A percentile compares a stretch with the other conserved stretches of the same genome.
phyloP scores from a whole-genome alignment of 2,113 vertebrate species.

The Danionella cerebrum region DNA sequence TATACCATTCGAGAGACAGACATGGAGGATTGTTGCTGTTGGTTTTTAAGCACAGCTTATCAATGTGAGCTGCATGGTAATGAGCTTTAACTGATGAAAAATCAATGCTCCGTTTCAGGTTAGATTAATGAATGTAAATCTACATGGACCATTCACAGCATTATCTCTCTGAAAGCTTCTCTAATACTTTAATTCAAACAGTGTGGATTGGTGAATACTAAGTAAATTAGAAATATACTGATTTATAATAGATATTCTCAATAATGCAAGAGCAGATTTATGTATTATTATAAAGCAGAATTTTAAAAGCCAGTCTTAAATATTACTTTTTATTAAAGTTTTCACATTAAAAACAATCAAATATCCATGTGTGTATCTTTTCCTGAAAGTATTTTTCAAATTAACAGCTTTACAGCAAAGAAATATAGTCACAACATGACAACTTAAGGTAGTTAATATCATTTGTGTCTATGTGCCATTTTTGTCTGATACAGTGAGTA shows the following conservation, averaged over 20 bases:
- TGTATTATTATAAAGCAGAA: neutral
- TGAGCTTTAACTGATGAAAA: slow-evolving; percentile 25
- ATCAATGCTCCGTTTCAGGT: slow-evolving; percentile 30
- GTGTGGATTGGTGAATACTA: neutral
- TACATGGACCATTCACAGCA: neutral
- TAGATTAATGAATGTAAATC: slow-evolving; percentile 31
- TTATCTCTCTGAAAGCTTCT: slow-evolving; percentile 16
- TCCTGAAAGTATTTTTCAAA: no score
- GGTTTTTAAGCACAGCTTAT: slow-evolving; percentile 8
- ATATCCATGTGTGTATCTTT: no score
- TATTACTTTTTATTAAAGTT: no score
- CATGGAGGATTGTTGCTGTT: neutral
- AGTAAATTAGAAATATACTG: neutral
- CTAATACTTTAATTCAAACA: neutral
- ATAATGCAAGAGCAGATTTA: neutral
- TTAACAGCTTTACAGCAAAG: no score
- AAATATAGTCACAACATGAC: no score
- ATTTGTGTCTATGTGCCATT: no score
- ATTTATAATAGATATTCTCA: neutral
- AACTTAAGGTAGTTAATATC: no score
- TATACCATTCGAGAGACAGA: neutral
- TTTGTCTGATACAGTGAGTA: no score
- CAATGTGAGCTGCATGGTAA: slow-evolving; percentile 20
- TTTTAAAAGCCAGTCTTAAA: no score
- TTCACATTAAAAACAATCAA: no score